Conservation (phyloP, 30 jellyfish, hydroid and myxozoan genomes). For the Cassiopea xamachana region DNA sequence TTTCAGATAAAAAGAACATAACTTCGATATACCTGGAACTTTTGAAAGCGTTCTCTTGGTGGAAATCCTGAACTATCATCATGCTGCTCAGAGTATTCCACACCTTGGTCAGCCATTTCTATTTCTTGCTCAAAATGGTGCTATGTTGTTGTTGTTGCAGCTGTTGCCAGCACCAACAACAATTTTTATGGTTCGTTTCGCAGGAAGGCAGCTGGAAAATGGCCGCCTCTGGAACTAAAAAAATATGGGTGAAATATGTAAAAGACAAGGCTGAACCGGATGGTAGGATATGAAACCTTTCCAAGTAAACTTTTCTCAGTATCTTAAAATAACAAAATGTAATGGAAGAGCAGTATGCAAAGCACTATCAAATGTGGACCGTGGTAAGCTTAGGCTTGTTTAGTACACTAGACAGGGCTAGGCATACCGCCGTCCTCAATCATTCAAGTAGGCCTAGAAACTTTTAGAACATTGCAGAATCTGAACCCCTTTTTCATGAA, state of each 20-base stretch:
- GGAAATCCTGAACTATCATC: not conserved
- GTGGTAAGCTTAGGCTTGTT: no score
- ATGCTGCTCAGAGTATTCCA: not conserved
- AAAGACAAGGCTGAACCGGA: constrained; percentile 36
- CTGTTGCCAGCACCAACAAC: constrained; percentile 14
- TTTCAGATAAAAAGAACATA: no score
- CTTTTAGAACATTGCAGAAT: no score
- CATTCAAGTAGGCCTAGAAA: no score
- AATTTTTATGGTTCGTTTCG: not conserved
- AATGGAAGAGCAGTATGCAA: no score
- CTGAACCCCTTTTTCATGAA: no score
- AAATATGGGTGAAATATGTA: constrained; percentile 50
- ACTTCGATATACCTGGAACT: not conserved
- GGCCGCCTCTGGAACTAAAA: constrained; percentile 18
- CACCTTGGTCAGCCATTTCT: constrained; percentile 5
- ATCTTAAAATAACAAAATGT: no score
- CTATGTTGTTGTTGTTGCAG: constrained; percentile 2
- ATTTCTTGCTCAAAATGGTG: not conserved
- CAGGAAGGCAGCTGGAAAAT: constrained; percentile 7
- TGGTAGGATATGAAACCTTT: not conserved
- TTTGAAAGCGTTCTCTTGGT: no score
- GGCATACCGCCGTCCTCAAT: no score
- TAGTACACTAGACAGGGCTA: no score
- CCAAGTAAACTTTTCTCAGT: not conserved
- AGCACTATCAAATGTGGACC: no score